A percentile compares a stretch with the other conserved stretches of the same genome.
These are phyloP conservation scores for Xiphophorus birchmanni DNA, from an alignment of 2,797 vertebrate species.

Conservation along the genomic window DNA sequence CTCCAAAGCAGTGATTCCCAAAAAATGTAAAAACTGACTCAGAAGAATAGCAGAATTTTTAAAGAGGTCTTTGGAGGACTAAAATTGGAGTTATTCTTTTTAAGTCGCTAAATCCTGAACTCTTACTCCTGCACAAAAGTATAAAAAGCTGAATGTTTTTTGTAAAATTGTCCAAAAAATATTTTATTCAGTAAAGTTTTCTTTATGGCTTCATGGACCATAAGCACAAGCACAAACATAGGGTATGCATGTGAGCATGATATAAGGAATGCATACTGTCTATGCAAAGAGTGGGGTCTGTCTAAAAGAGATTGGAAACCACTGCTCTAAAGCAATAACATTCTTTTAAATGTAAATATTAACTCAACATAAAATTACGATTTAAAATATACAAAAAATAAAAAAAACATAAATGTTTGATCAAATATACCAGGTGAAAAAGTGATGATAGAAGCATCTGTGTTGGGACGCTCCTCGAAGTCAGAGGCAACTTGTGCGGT, in stretches of 20 bases:
- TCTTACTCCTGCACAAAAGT: not conserved
- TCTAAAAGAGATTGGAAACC: not conserved
- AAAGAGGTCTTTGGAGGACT: not conserved
- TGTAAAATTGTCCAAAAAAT: not conserved
- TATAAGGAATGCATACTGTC: not conserved
- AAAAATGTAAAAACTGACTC: not conserved
- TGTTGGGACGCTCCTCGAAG: conserved; percentile 93
- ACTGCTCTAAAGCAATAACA: not conserved
- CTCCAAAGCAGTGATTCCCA: not conserved
- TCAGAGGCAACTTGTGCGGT: conserved; percentile 92
- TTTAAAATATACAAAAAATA: not conserved
- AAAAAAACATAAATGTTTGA: not conserved
- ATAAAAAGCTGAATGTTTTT: not conserved
- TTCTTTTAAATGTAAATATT: not conserved
- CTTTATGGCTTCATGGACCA: not conserved
- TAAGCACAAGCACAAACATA: not conserved
- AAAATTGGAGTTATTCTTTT: not conserved
- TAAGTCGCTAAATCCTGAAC: not conserved
- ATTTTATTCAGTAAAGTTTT: not conserved
- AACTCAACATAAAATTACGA: not conserved
- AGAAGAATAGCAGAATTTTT: not conserved
- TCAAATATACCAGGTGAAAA: conserved; percentile 87
- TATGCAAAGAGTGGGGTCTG: not conserved
- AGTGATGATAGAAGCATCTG: conserved; percentile 85
- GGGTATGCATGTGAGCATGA: not conserved